Evolutionary conservation across 2,888 invertebrate species (phyloP).

Genomic region (Watsonalla binaria): DNA sequence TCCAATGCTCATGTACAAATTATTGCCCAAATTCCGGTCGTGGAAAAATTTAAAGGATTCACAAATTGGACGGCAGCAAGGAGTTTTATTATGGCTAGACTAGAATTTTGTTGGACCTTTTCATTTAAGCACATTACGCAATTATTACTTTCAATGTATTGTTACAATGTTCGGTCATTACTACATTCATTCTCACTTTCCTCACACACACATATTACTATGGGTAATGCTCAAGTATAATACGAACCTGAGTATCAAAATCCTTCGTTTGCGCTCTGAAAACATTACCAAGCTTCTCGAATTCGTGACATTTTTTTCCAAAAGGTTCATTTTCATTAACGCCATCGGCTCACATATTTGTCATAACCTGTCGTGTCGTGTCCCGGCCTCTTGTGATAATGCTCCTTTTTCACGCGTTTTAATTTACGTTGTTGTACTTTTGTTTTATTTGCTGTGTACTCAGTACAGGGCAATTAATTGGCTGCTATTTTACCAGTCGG

Average conservation of each 20-base stretch:
- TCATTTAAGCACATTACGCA: neutral
- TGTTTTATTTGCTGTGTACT: constrained; percentile 35
- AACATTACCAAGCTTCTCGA: constrained; percentile 37
- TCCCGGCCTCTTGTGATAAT: constrained; percentile 37
- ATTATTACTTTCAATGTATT: too few relatives aligned
- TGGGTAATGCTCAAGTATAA: too few relatives aligned
- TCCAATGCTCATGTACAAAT: constrained; percentile 42
- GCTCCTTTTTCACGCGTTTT: constrained; percentile 71
- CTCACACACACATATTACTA: too few relatives aligned
- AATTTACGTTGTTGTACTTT: constrained; percentile 68
- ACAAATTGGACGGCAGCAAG: constrained; percentile 17
- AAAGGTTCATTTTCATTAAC: constrained; percentile 76
- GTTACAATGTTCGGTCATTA: too few relatives aligned
- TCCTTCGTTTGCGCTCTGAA: constrained; percentile 25
- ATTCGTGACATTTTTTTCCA: constrained; percentile 46
- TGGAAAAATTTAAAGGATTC: constrained; percentile 23
- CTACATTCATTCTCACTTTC: too few relatives aligned
- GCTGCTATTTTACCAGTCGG: constrained; percentile 33
- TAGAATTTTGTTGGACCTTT: neutral
- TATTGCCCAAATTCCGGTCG: constrained; percentile 34
- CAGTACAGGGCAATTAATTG: constrained; percentile 42
- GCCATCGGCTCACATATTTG: constrained; percentile 76
- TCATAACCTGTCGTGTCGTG: constrained; percentile 65
- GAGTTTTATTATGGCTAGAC: constrained; percentile 1
- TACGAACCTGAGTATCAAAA: constrained; percentile 24